Conservation (phyloP, 2,797 vertebrate genomes). For the Saxicola maurus region DNA sequence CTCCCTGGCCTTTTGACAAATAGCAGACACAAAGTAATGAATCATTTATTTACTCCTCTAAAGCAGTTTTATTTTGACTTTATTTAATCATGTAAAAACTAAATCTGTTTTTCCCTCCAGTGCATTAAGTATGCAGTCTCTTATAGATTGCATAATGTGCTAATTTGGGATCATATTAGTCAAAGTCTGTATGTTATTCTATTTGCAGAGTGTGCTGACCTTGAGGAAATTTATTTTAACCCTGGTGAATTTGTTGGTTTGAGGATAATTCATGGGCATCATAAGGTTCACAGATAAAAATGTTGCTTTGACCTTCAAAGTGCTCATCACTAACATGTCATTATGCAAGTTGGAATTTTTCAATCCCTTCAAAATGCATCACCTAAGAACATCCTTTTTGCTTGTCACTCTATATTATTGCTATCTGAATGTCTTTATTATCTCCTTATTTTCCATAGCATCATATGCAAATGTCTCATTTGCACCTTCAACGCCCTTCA, state of each 20-base stretch:
- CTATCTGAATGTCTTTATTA: conserved; percentile 41
- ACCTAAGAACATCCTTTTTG: conserved; percentile 30
- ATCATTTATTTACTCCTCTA: conserved; percentile 8
- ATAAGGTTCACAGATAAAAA: conserved; percentile 34
- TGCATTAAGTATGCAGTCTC: background rate
- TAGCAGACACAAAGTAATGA: background rate
- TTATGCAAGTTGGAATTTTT: conserved; percentile 38
- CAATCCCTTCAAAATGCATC: conserved; percentile 29
- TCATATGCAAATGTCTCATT: conserved; percentile 19
- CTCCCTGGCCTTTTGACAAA: background rate
- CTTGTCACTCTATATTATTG: conserved; percentile 44
- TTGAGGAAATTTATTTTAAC: conserved; percentile 41
- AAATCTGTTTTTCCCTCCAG: background rate
- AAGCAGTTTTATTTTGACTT: conserved; percentile 19
- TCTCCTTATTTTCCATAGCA: conserved; percentile 15
- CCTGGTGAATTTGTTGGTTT: conserved; percentile 2
- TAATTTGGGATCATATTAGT: conserved; percentile 19
- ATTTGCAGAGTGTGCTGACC: conserved; percentile 16
- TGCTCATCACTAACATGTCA: conserved; percentile 2
- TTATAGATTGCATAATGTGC: background rate
- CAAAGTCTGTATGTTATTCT: background rate
- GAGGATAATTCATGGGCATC: conserved; percentile 5
- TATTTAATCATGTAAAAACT: background rate
- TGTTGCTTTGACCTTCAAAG: conserved; percentile 25
- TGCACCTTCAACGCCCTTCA: background rate